Evolutionary conservation across 1,140 invertebrate species (phyloP), one percentile per base, ranked within the genome.

Genomic region (Dysdera silvatica): DNA sequence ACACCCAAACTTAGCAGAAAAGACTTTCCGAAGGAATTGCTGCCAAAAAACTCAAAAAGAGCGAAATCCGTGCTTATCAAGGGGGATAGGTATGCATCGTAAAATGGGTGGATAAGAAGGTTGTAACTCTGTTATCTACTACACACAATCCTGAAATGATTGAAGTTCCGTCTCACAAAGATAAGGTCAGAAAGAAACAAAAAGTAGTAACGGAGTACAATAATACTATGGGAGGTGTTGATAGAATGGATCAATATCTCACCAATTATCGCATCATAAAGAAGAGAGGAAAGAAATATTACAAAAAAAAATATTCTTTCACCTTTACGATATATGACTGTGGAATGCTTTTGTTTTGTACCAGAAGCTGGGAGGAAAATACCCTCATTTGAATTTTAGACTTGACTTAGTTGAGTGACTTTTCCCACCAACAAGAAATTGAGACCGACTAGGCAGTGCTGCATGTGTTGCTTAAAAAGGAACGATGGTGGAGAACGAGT

Each of bases 181-280:
- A 49, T 28, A 28, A 49, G 29, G 24, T 49, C 47, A 49, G 47
- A 49, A 49, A 28, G 24, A 49, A 49, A 49, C 47, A 3, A 49
- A 23, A 49, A 18, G 47, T 49, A 24, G 47, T 49, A 10, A 49
- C 29, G 47, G 47, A 49, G 29, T 59, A 59, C 31, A 59, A 49
- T 45, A 59, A 59, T 18, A 59, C 43, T 16, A 59, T 59, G 31
- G 56, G 45, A 20, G 43, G 56, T 4, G 23, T 49, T 33, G 56
- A 59, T 59, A 49, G 40, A 60, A 40, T 60, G 23, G 32, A 60
- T 51, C 57, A 51, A n/a, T 35, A 60, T 31, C 57, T 60, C 43
- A 60, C 57, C 5, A 49, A 4, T 23, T 52, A 60, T 29, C 57
- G 14, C 1, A 16, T 51, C 14, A 33, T n/a, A 31, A 60, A 48